These are phyloP conservation scores for Hirtodrosophila duncani DNA, from an alignment of 2,888 invertebrate species.

Conservation along the genomic window DNA sequence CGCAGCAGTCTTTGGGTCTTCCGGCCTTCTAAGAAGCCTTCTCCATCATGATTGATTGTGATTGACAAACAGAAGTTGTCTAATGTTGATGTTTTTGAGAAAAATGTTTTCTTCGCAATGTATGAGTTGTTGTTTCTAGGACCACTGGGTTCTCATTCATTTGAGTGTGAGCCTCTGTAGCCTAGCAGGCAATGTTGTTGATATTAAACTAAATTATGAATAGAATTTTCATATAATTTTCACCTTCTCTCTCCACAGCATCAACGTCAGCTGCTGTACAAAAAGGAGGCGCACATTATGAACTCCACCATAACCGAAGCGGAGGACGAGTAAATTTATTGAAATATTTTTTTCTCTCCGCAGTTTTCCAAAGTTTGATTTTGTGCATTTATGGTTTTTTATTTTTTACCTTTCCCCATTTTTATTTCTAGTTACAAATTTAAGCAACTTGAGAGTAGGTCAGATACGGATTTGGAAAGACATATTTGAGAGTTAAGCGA, in stretches of 20 bases:
- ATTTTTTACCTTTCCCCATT: constrained; percentile 24
- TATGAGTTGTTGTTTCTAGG: no score
- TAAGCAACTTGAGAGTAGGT: constrained; percentile 40
- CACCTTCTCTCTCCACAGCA: constrained; percentile 66
- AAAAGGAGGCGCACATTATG: constrained; percentile 80
- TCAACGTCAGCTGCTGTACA: constrained; percentile 74
- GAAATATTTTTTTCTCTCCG: constrained; percentile 7
- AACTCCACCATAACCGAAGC: constrained; percentile 86
- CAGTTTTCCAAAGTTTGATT: constrained; percentile 49
- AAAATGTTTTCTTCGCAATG: no score
- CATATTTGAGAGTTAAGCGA: constrained; percentile 40
- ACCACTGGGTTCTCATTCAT: no score
- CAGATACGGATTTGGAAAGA: constrained; percentile 41
- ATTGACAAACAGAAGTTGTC: no score
- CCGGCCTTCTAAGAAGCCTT: no score
- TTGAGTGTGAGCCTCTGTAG: no score
- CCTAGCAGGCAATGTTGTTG: no score
- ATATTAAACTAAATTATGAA: no score
- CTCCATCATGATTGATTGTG: no score
- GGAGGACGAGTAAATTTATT: constrained; percentile 80
- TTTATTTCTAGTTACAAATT: constrained; percentile 45
- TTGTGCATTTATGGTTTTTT: constrained; percentile 26
- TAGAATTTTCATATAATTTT: neutral
- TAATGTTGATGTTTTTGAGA: no score
- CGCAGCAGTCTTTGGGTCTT: no score